These are phyloP conservation scores for Astyanax mexicanus DNA, from an alignment of 2,797 vertebrate species.

Conservation along the genomic window DNA sequence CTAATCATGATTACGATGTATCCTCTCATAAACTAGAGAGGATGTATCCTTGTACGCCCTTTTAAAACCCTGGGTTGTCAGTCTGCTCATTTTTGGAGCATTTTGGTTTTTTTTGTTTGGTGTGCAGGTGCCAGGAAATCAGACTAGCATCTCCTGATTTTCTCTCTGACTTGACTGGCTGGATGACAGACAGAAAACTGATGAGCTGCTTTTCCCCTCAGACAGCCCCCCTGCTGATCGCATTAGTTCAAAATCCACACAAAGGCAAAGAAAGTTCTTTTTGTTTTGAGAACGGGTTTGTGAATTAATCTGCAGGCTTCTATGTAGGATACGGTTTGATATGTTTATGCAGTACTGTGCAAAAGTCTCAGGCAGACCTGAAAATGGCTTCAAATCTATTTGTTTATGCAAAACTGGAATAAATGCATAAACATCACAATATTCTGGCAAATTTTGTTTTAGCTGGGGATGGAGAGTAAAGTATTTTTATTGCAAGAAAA, in stretches of 20 bases:
- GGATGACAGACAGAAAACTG: not conserved
- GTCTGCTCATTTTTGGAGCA: not conserved
- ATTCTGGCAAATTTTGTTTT: too few relatives aligned
- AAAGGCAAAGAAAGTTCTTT: not conserved
- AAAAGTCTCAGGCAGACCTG: not conserved
- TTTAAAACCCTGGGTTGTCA: not conserved
- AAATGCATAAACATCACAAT: too few relatives aligned
- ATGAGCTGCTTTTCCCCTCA: not conserved
- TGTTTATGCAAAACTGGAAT: too few relatives aligned
- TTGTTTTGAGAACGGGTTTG: not conserved
- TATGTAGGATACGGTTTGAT: not conserved
- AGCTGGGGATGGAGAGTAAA: too few relatives aligned
- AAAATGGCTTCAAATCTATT: too few relatives aligned
- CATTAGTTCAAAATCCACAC: not conserved
- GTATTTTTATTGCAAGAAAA: too few relatives aligned
- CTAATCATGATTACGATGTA: not conserved
- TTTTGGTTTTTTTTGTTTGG: not conserved
- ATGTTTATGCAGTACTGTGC: not conserved
- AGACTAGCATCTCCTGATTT: not conserved
- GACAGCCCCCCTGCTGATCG: not conserved
- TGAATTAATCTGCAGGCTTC: not conserved
- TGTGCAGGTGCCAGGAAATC: not conserved
- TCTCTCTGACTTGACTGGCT: not conserved
- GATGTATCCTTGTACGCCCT: not conserved
- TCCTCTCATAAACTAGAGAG: not conserved